phyloP scores from a whole-genome alignment of 1,140 invertebrate genomes.

The Drusus annulatus region DNA sequence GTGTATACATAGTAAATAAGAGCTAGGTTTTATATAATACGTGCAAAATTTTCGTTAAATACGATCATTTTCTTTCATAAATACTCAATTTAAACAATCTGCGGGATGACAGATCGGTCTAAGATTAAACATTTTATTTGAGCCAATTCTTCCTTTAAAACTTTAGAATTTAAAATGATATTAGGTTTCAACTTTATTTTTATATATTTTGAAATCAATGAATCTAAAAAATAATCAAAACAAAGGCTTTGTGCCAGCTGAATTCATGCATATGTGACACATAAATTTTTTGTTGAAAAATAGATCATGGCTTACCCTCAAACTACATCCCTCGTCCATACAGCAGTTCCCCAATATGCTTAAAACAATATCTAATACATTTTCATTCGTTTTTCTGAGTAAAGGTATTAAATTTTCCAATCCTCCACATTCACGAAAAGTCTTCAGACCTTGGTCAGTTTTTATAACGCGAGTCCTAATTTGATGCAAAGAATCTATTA shows the following conservation, averaged over 20 bases:
- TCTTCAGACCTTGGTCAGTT: conserved; percentile 64
- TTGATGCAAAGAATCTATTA: conserved; percentile 65
- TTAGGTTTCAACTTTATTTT: too few relatives aligned
- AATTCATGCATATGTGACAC: not conserved
- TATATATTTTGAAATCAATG: too few relatives aligned
- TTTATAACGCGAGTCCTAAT: conserved; percentile 65
- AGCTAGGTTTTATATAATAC: not conserved
- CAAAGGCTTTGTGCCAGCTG: too few relatives aligned
- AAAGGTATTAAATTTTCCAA: conserved; percentile 66
- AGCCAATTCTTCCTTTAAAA: too few relatives aligned
- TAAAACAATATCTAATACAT: conserved; percentile 70
- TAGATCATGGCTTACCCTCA: conserved; percentile 48
- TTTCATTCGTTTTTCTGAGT: conserved; percentile 70
- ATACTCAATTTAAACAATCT: not conserved
- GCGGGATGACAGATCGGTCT: too few relatives aligned
- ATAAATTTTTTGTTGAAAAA: not conserved
- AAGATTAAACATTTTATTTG: too few relatives aligned
- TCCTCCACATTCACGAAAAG: conserved; percentile 67
- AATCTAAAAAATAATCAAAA: too few relatives aligned
- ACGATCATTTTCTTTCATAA: conserved; percentile 44
- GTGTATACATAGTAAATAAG: too few relatives aligned
- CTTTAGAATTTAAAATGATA: too few relatives aligned
- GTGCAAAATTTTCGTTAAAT: conserved; percentile 26
- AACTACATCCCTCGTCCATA: conserved; percentile 68
- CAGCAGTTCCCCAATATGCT: conserved; percentile 76